Evolutionary conservation across 2,797 vertebrate genomes (phyloP), one percentile per base, ranked within the genome.

Genomic region (Malurus splendens): DNA sequence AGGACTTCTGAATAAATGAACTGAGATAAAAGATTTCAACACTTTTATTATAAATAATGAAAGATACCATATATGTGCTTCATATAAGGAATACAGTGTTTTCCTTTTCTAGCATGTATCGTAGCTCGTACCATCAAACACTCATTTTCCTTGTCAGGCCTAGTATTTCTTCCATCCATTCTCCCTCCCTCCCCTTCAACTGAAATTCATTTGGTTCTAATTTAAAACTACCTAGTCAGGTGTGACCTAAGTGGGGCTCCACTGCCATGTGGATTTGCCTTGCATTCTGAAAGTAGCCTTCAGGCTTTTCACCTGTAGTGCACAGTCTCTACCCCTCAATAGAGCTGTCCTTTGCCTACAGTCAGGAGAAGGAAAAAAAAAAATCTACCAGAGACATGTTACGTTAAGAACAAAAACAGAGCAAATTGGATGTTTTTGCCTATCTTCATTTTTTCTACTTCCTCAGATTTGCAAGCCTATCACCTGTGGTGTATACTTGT

Each of bases 31-130:
- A 94, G 93, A 95, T 94, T 94, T 96, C 95, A 96, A 96, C 93
- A 94, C 93, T 96, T 96, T 96, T 95, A 96, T 97, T 97, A 97
- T 98, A 98, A 98, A 98, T 97, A 97, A 96, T 94, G 95, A 85
- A 96, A 95, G 96, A 95, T 96, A 95, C 85, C 92, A 82, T 93
- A 91, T 88, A 96, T 92, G 95, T 96, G 97, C 96, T 97, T 97
- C 96, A 96, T 96, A 89, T 95, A 96, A 96, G 96, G 96, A 97
- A 97, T 96, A 97, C 97, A 97, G 97, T 97, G 96, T 97, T 96
- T 96, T 97, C 95, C 96, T 97, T 96, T 96, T 95, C 94, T 97
- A 95, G 93, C 95, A 89, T 96, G 89, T 96, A 94, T 82, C 0
- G 0, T 77, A 87, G 86, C 56, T 95, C 87, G 96, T 96, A 98